Base-by-base conservation (phyloP, 2,888 invertebrate species). In the Malthinus seriepunctatus region DNA sequence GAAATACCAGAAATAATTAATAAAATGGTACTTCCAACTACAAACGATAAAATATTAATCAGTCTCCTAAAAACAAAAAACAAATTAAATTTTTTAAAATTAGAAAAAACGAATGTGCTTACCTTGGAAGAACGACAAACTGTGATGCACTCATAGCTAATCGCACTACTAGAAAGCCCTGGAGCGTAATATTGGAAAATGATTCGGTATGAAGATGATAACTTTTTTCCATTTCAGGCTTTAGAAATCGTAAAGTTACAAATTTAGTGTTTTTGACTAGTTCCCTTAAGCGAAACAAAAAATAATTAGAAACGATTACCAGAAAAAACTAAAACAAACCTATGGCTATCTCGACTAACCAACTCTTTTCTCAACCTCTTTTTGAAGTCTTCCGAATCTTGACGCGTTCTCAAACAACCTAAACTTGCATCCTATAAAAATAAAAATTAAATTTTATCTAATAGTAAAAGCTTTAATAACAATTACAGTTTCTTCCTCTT, bases 271-370 rank as follows among this genome's bases (percentile, higher is more conserved):
- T 87, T 67, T 87, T 86, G 52, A 84, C 83, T 51, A 90, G 77
- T 71, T 89, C 86, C 73, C 87, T 86, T 72, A 47, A 71, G 42
- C 44, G 46, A 38, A 56, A 11, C 12, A 6, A 11, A 12, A 32
- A 39, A 15, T 12, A 15, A 8, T 8, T 23, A 31, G 1, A 15
- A 23, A 8, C 8, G 6, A n/a, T n/a, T n/a, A n/a, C n/a, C n/a
- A n/a, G n/a, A n/a, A n/a, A 1, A 42, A 42, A 32, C 34, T 39
- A 8, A 38, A 32, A 80, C 80, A 83, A 82, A 91, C 91, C 87
- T 89, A 78, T 90, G 88, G 49, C 90, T 90, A 78, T 94, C 92
- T 72, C 93, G 84, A 75, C 88, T 90, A 66, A 93, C 89, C 56
- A 95, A 83, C 76, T 95, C 95, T 76, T 92, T 89, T 70, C 89